These are phyloP conservation scores for Acromyrmex heyeri DNA, from an alignment of 1,140 invertebrate genomes.

Conservation along the genomic window DNA sequence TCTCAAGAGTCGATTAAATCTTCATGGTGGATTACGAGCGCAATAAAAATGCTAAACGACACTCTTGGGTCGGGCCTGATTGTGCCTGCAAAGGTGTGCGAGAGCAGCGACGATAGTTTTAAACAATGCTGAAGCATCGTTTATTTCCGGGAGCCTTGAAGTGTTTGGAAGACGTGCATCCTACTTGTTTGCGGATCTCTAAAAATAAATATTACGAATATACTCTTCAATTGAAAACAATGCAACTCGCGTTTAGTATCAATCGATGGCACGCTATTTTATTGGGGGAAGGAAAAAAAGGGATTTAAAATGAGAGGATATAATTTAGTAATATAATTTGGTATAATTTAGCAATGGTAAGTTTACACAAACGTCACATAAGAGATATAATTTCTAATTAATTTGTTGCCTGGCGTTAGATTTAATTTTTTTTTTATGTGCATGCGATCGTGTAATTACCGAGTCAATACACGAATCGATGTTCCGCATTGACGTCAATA, in stretches of 20 bases:
- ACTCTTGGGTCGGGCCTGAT: not conserved
- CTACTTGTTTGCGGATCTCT: not conserved
- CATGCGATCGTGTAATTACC: not conserved
- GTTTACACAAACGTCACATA: not conserved
- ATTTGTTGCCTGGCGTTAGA: not conserved
- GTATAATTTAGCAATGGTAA: too few species aligned
- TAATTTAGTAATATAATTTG: not conserved
- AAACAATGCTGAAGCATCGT: slow-evolving; percentile 13
- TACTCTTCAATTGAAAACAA: not conserved
- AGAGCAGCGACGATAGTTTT: not conserved
- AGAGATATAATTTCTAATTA: not conserved
- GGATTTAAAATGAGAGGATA: not conserved
- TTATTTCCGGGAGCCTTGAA: slow-evolving; percentile 49
- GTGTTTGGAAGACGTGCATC: slow-evolving; percentile 1
- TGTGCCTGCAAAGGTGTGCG: slow-evolving; percentile 14
- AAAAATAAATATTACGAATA: slow-evolving; percentile 42
- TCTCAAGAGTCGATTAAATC: not conserved
- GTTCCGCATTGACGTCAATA: slow-evolving; percentile 16
- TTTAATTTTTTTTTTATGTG: not conserved
- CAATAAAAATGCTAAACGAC: slow-evolving; percentile 40
- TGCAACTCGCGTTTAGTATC: not conserved
- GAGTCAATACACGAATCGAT: slow-evolving; percentile 15
- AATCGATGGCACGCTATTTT: not conserved
- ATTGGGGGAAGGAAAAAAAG: not conserved
- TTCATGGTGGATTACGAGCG: not conserved